Conservation (phyloP, 1,140 invertebrate species). For the Oncopeltus fasciatus region DNA sequence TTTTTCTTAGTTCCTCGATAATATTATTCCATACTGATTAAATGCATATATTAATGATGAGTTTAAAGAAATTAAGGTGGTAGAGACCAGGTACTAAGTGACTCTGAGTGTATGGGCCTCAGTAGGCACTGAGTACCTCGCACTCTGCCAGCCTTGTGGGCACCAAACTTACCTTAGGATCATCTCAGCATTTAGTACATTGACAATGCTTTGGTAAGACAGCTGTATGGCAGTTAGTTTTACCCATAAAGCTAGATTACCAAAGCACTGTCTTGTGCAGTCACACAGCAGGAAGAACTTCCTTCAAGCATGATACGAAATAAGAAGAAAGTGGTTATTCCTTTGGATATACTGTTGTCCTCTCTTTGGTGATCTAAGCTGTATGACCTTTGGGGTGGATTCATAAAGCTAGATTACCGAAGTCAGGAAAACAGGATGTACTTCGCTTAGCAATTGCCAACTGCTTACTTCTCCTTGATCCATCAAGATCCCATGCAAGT, state of each 20-base stretch:
- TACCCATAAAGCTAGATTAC: conserved; percentile 44
- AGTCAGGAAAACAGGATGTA: conserved; percentile 46
- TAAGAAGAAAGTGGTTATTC: background rate
- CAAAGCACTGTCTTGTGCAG: conserved; percentile 34
- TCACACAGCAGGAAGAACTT: background rate
- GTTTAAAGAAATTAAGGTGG: no score
- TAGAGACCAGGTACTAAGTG: conserved; percentile 62
- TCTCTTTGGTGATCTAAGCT: conserved; percentile 90
- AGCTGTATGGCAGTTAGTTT: conserved; percentile 34
- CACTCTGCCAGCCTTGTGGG: no score
- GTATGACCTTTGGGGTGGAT: conserved; percentile 55
- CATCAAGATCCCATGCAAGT: no score
- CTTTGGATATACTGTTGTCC: conserved; percentile 28
- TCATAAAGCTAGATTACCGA: conserved; percentile 94
- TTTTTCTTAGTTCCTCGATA: background rate
- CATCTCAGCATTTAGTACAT: background rate
- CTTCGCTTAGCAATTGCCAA: no score
- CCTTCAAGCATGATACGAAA: background rate
- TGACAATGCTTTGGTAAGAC: conserved; percentile 34
- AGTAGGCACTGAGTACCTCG: conserved; percentile 22
- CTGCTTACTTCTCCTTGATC: no score
- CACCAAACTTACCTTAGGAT: no score
- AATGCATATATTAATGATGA: background rate
- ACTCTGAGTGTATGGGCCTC: conserved; percentile 44
- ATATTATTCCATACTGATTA: background rate